A percentile compares a stretch with the other conserved stretches of the same genome.
These are phyloP conservation scores for Aplysina aerophoba DNA, from an alignment of 37 sponge, comb jelly and placozoan species.

Conservation along the genomic window DNA sequence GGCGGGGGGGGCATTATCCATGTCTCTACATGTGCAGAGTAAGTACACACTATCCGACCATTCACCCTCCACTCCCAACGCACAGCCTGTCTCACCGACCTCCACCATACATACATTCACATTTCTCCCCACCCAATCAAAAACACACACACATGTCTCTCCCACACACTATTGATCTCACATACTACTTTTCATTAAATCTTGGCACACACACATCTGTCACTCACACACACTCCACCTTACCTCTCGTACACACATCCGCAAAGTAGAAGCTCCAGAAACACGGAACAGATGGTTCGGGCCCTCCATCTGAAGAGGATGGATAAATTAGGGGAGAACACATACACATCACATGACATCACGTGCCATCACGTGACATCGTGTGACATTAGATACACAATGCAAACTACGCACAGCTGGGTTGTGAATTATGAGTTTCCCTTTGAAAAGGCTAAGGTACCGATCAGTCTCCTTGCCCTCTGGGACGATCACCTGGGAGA, in stretches of 20 bases:
- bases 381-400: neutral
- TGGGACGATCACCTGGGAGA: conserved; percentile 56
- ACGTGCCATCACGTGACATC: neutral
- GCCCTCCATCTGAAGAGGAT: neutral
- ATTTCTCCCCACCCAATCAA: neutral
- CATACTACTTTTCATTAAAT: neutral
- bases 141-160: no score
- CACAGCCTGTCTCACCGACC: no score
- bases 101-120: neutral
- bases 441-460: conserved; percentile 71
- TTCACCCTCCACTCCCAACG: no score
- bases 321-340: neutral
- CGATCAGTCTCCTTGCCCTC: conserved; percentile 55
- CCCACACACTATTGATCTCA: no score
- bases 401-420: neutral
- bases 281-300: conserved; percentile 42
- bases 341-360: neutral
- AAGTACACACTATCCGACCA: neutral
- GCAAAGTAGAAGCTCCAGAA: conserved; percentile 37
- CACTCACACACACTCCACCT: no score
- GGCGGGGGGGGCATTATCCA: neutral
- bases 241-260: conserved; percentile 57
- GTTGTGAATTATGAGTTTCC: conserved; percentile 61
- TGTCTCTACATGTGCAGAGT: neutral
- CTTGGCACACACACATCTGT: neutral